A percentile compares a stretch with the other conserved stretches of the same genome.
Conservation (phyloP, 1,140 invertebrate species). For the Lasioglossum baleicum region DNA sequence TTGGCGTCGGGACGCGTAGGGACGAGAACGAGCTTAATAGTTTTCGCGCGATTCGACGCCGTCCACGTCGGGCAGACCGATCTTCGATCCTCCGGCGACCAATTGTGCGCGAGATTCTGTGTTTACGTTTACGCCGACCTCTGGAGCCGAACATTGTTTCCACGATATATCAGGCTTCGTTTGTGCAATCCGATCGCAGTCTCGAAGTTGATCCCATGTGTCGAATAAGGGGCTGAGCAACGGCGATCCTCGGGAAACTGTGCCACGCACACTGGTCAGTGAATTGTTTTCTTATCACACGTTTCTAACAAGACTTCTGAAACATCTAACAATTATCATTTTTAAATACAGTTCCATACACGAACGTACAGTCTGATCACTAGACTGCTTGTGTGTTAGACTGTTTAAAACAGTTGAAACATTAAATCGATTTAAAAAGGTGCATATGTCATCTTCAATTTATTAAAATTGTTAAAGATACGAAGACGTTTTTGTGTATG, state of each 20-base stretch:
- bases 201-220: background rate
- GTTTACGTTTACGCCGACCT: constrained; percentile 10
- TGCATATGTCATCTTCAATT: too few species aligned
- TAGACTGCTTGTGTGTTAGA: too few species aligned
- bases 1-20: constrained; percentile 69
- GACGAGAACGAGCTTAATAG: constrained; percentile 67
- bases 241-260: background rate
- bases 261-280: background rate
- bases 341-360: too few species aligned
- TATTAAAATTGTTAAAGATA: too few species aligned
- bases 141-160: background rate
- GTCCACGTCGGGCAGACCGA: constrained; percentile 30
- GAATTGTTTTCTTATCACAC: background rate
- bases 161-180: background rate
- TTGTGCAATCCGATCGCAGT: constrained; percentile 14
- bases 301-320: too few species aligned
- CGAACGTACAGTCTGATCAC: too few species aligned
- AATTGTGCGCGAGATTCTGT: constrained; percentile 44
- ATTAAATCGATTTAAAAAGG: too few species aligned
- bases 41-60: constrained; percentile 67
- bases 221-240: background rate
- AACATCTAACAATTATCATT: too few species aligned
- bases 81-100: constrained; percentile 38
- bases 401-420: too few species aligned
- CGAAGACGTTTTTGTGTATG: too few species aligned